A percentile compares a stretch with the other conserved stretches of the same genome.
Evolutionary conservation across 2,113 vertebrate species (phyloP).

Genomic region (Poeciliopsis retropinna): DNA sequence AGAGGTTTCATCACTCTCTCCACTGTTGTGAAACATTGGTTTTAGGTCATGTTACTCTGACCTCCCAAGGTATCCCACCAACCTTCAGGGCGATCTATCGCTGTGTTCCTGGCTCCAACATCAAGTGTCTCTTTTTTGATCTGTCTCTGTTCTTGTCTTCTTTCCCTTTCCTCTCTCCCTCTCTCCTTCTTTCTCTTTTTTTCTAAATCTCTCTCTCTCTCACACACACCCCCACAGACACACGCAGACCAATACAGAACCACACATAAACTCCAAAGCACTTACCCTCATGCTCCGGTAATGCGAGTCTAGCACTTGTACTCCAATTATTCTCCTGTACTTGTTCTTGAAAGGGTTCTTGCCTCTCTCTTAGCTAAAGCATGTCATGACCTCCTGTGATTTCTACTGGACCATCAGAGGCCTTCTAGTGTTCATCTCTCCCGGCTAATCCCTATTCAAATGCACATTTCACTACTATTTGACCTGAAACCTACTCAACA

Average conservation of each 20-base stretch:
- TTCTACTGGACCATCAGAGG: conserved; percentile 56
- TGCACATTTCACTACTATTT: conserved; percentile 51
- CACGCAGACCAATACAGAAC: conserved; percentile 16
- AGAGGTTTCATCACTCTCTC: conserved; percentile 23
- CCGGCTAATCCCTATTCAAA: conserved; percentile 57
- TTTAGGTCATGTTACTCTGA: conserved; percentile 62
- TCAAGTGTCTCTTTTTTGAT: conserved; percentile 51
- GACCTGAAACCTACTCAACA: conserved; percentile 58
- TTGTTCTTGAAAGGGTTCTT: conserved; percentile 76
- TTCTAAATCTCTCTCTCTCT: too few relatives aligned
- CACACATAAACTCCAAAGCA: conserved; percentile 59
- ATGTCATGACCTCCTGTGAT: conserved; percentile 62
- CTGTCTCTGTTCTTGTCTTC: conserved; percentile 39
- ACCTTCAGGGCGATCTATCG: conserved; percentile 38
- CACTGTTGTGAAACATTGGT: conserved; percentile 57
- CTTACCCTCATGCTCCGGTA: conserved; percentile 74
- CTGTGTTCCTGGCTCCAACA: conserved; percentile 50
- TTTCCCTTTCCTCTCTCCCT: neutral
- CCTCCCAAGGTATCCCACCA: conserved; percentile 47
- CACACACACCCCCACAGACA: conserved; percentile 12
- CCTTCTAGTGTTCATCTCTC: conserved; percentile 50
- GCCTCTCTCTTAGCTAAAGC: conserved; percentile 70
- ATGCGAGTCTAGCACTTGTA: conserved; percentile 73
- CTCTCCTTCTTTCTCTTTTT: too few relatives aligned
- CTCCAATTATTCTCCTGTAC: conserved; percentile 77